Evolutionary conservation across 2,113 vertebrate genomes (phyloP).

Genomic region (Cyanocitta stelleri): DNA sequence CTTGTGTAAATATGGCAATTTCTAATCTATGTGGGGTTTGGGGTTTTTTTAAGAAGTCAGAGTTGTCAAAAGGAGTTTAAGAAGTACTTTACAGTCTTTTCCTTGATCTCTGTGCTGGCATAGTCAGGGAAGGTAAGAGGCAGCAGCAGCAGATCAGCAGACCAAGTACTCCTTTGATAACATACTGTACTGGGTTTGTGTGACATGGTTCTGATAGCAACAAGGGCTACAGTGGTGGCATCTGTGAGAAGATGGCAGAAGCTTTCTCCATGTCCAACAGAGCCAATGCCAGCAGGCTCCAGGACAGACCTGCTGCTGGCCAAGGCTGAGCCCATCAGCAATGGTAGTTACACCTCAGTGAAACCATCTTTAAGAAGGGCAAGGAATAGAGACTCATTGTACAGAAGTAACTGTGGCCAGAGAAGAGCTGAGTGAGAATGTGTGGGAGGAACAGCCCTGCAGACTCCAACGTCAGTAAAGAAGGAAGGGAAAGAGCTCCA

Average conservation of each 20-base stretch:
- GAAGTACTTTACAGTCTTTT: neutral
- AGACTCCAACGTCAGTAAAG: neutral
- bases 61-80: neutral
- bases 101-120: neutral
- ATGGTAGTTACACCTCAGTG: rapidly evolving
- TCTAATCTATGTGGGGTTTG: neutral
- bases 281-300: rapidly evolving
- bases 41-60: neutral
- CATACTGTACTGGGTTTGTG: rapidly evolving
- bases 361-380: neutral
- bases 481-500: neutral
- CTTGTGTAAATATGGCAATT: neutral
- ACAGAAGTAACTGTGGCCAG: neutral
- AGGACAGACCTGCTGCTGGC: neutral
- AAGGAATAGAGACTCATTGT: neutral
- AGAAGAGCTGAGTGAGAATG: neutral
- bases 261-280: neutral
- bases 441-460: neutral
- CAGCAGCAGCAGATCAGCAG: neutral
- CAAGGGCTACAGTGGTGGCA: neutral
- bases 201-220: neutral
- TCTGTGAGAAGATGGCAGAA: neutral
- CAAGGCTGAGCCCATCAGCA: neutral
- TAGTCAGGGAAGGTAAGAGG: neutral
- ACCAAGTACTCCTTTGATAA: neutral